phyloP scores from a whole-genome alignment of 2,797 vertebrate genomes.

The Caiman crocodilus region DNA sequence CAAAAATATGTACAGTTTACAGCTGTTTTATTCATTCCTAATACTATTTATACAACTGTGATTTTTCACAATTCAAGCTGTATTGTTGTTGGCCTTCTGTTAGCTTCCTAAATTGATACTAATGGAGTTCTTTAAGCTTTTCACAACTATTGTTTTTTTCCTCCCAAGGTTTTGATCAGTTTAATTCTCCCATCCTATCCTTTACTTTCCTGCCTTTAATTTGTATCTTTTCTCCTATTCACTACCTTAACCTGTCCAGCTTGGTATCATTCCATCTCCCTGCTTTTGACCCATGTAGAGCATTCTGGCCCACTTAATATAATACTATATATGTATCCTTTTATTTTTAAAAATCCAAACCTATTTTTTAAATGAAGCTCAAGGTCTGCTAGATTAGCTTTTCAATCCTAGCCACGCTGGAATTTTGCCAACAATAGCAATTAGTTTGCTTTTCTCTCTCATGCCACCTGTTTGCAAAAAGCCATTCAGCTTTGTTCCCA shows the following conservation, averaged over 20 bases:
- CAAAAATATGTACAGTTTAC: background rate
- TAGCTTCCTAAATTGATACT: constrained; percentile 8
- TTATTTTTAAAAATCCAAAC: background rate
- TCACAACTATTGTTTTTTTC: constrained; percentile 30
- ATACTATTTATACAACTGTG: background rate
- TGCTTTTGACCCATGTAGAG: background rate
- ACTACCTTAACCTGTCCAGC: background rate
- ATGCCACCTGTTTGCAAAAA: background rate
- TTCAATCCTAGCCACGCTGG: background rate
- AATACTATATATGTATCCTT: background rate
- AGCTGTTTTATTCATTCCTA: background rate
- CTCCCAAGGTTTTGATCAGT: constrained; percentile 4
- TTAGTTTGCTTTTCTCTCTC: background rate
- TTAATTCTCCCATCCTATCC: background rate
- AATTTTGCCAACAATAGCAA: background rate
- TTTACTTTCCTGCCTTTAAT: constrained; percentile 40
- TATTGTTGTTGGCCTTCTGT: constrained; percentile 27
- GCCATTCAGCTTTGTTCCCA: background rate
- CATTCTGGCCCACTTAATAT: background rate
- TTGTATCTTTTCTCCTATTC: constrained; percentile 13
- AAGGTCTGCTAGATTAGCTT: background rate
- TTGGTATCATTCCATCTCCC: background rate
- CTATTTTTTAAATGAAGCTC: background rate
- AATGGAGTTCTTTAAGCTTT: constrained; percentile 6
- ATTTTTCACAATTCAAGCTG: background rate